A percentile compares a stretch with the other conserved stretches of the same genome.
Conservation (phyloP, 2,888 invertebrate species). For the Drosophila emarginata region DNA sequence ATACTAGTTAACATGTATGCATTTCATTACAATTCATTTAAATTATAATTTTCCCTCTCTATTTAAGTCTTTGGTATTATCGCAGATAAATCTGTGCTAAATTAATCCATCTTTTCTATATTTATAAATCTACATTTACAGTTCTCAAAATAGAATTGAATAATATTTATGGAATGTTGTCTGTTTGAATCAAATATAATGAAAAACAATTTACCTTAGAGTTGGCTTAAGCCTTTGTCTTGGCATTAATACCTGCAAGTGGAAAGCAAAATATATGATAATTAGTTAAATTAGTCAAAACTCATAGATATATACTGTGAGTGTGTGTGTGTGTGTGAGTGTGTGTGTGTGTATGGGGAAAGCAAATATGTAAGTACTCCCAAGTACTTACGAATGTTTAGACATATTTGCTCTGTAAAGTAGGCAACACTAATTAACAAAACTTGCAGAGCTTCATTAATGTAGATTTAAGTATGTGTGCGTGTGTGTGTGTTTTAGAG, state of each 20-base stretch:
- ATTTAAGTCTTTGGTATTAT: neutral
- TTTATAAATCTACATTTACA: too few species aligned
- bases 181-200: neutral
- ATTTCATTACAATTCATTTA: neutral
- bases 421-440: constrained; percentile 43
- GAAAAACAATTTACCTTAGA: constrained; percentile 2
- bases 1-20: neutral
- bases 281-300: constrained; percentile 9
- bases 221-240: neutral
- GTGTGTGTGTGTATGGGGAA: neutral
- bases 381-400: constrained; percentile 5
- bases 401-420: constrained; percentile 32
- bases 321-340: neutral
- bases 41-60: neutral
- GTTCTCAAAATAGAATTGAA: neutral
- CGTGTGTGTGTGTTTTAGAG: constrained; percentile 3
- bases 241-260: constrained; percentile 1
- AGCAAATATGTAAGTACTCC: constrained; percentile 8
- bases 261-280: neutral
- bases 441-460: constrained; percentile 49
- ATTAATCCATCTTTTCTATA: too few species aligned
- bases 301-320: too few species aligned
- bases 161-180: neutral
- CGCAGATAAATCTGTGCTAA: too few species aligned
- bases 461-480: constrained; percentile 16